phyloP scores from a whole-genome alignment of 2,797 vertebrate genomes.

The Rhinichthys osculus region DNA sequence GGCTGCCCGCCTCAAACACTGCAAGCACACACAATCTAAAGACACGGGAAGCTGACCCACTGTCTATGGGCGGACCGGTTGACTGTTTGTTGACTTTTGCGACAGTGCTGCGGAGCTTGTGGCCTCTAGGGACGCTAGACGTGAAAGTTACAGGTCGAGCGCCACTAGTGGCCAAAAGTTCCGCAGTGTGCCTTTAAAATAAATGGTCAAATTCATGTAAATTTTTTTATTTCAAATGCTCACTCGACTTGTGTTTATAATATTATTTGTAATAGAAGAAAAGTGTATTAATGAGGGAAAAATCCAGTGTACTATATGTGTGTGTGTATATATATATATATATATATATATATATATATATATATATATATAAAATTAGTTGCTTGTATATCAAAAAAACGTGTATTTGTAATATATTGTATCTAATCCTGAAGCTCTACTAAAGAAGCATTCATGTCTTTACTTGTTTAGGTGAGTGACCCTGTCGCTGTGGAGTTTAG shows the following conservation, averaged over 20 bases:
- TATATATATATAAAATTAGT: background rate
- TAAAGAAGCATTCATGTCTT: background rate
- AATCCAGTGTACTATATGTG: too few relatives aligned
- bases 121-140: too few relatives aligned
- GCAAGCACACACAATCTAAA: too few relatives aligned
- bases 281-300: too few relatives aligned
- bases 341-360: background rate
- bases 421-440: background rate
- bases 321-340: background rate
- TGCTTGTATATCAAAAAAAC: background rate
- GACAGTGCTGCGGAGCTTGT: too few relatives aligned
- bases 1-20: too few relatives aligned
- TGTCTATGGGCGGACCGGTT: too few relatives aligned
- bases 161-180: too few relatives aligned
- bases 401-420: background rate
- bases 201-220: background rate
- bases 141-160: too few relatives aligned
- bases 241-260: background rate
- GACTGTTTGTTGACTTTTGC: too few relatives aligned
- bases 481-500: constrained; percentile 95
- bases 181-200: too few relatives aligned
- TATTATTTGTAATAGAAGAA: background rate
- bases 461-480: constrained; percentile 87
- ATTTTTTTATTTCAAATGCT: background rate
- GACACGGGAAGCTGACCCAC: too few relatives aligned